Conservation (phyloP, 2,797 vertebrate genomes). For the Meriones psammophilus region DNA sequence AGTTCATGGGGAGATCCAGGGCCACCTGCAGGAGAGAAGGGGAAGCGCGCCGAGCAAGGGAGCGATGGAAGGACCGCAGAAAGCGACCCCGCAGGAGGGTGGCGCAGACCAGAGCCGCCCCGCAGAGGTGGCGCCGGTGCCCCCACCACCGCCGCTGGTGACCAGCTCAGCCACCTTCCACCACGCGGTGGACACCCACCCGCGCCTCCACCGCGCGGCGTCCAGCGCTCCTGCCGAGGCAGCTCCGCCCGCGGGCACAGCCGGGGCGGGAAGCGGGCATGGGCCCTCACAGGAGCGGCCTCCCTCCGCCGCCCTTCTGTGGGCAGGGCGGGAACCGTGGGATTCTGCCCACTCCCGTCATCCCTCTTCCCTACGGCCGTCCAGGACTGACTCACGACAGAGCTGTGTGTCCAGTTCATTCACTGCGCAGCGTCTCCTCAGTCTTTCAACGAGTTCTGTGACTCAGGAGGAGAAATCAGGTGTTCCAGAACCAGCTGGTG, state of each 20-base stretch:
- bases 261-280: not conserved
- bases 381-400: not conserved
- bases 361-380: not conserved
- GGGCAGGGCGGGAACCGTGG: not conserved
- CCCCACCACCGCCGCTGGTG: no score
- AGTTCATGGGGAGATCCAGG: not conserved
- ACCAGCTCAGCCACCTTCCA: no score
- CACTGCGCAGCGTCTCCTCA: not conserved
- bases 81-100: not conserved
- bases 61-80: not conserved
- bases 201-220: no score
- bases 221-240: not conserved
- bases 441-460: not conserved
- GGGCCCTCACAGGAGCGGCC: not conserved
- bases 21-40: constrained; percentile 6
- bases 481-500: not conserved
- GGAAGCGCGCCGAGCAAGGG: not conserved
- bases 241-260: not conserved
- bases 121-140: no score
- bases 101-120: not conserved
- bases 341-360: not conserved
- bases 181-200: no score
- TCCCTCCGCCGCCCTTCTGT: not conserved
- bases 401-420: not conserved
- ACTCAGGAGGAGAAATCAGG: constrained; percentile 38